A percentile compares a stretch with the other conserved stretches of the same genome.
phyloP scores from a whole-genome alignment of 1,140 invertebrate genomes.

The Sogatella furcifera region DNA sequence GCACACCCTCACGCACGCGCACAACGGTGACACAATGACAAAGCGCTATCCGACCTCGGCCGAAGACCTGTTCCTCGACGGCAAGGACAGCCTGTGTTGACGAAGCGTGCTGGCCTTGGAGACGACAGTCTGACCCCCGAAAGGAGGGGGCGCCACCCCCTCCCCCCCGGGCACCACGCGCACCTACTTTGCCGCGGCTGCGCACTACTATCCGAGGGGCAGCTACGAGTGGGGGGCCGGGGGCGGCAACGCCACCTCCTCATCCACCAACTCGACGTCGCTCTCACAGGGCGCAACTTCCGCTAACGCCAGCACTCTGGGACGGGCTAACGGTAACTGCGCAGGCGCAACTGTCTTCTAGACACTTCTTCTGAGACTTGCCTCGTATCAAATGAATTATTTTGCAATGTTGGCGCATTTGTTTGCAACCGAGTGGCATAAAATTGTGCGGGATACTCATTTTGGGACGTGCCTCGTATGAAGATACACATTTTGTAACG shows the following conservation, averaged over 20 bases:
- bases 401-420: too few species aligned
- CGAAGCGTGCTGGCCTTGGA: constrained; percentile 48
- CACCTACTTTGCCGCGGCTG: constrained; percentile 2
- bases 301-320: constrained; percentile 1
- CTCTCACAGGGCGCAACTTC: constrained; percentile 4
- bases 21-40: constrained; percentile 30
- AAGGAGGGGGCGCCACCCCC: constrained; percentile 4
- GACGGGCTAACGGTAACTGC: neutral
- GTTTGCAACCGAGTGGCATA: too few species aligned
- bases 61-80: constrained; percentile 46
- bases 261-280: constrained; percentile 3
- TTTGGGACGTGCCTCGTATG: too few species aligned
- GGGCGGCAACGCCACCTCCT: too few species aligned
- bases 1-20: constrained; percentile 28
- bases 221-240: constrained; percentile 7
- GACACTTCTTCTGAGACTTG: too few species aligned
- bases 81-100: constrained; percentile 64
- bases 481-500: too few species aligned
- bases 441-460: too few species aligned
- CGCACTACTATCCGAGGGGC: neutral
- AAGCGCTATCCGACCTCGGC: constrained; percentile 27
- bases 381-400: too few species aligned
- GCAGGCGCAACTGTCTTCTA: too few species aligned
- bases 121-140: constrained; percentile 43
- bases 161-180: constrained; percentile 5